These are phyloP conservation scores for Pseudorhiza aurosa DNA, from an alignment of 30 jellyfish, hydroid and myxozoan species.

Conservation along the genomic window DNA sequence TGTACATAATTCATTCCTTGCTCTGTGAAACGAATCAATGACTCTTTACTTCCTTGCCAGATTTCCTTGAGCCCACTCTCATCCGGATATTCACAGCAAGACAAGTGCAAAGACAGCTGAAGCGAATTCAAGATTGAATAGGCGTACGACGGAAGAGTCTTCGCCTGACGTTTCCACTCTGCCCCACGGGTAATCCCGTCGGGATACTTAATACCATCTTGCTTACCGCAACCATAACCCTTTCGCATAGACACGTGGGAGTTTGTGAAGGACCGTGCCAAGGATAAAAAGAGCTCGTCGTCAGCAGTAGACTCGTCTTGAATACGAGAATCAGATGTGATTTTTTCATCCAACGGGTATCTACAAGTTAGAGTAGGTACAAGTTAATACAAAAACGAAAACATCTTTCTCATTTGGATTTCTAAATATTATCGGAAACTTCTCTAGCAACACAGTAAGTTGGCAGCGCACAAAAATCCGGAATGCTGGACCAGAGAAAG, in stretches of 20 bases:
- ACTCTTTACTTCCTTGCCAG: slow-evolving; percentile 86
- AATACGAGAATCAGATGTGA: slow-evolving; percentile 37
- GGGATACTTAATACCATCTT: slow-evolving; percentile 11
- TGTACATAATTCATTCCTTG: slow-evolving; percentile 81
- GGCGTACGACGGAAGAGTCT: slow-evolving; percentile 71
- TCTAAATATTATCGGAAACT: too few relatives aligned
- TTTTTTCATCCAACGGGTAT: slow-evolving; percentile 75
- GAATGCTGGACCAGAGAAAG: too few relatives aligned
- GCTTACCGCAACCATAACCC: slow-evolving; percentile 70
- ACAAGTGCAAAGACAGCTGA: slow-evolving; percentile 68
- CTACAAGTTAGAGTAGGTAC: too few relatives aligned
- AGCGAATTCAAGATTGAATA: slow-evolving; percentile 65
- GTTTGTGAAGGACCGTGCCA: slow-evolving; percentile 56
- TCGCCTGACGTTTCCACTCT: slow-evolving; percentile 57
- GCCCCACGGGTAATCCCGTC: slow-evolving; percentile 62
- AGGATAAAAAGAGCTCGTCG: slow-evolving; percentile 55
- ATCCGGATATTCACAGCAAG: slow-evolving; percentile 93
- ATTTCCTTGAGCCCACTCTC: slow-evolving; percentile 60
- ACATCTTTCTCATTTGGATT: too few relatives aligned
- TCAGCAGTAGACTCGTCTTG: slow-evolving; percentile 54
- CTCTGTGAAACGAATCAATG: slow-evolving; percentile 70
- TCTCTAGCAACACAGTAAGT: too few relatives aligned
- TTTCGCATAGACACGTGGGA: slow-evolving; percentile 41
- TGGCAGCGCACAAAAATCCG: too few relatives aligned
- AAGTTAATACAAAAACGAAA: too few relatives aligned